phyloP scores from a whole-genome alignment of 2,113 vertebrate species.

The Clarias gariepinus region DNA sequence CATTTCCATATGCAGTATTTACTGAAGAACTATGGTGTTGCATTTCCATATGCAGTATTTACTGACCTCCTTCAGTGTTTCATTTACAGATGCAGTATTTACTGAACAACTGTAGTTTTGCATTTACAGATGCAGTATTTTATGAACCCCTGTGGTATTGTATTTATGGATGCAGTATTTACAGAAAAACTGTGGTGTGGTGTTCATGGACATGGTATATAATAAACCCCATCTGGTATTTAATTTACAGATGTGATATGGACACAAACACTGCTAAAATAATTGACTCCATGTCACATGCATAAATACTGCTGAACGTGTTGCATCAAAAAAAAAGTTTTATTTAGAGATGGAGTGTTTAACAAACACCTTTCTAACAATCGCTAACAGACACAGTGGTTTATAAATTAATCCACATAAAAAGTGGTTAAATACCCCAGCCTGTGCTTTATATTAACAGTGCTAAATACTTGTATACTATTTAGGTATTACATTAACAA shows the following conservation, averaged over 20 bases:
- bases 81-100: neutral
- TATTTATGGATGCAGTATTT: no score
- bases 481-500: no score
- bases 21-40: neutral
- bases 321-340: neutral
- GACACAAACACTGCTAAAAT: neutral
- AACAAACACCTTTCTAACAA: no score
- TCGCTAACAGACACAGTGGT: no score
- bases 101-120: neutral
- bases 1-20: neutral
- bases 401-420: no score
- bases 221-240: neutral
- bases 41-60: no score
- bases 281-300: neutral
- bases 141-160: neutral
- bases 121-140: neutral
- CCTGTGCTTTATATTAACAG: no score
- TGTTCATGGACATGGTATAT: neutral
- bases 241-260: neutral
- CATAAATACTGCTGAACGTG: neutral
- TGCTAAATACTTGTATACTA: no score
- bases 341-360: no score
- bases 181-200: neutral
- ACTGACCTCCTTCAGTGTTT: neutral
- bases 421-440: no score